Base-by-base conservation (phyloP, 2,888 invertebrate species). In the Drosophila histrio region DNA sequence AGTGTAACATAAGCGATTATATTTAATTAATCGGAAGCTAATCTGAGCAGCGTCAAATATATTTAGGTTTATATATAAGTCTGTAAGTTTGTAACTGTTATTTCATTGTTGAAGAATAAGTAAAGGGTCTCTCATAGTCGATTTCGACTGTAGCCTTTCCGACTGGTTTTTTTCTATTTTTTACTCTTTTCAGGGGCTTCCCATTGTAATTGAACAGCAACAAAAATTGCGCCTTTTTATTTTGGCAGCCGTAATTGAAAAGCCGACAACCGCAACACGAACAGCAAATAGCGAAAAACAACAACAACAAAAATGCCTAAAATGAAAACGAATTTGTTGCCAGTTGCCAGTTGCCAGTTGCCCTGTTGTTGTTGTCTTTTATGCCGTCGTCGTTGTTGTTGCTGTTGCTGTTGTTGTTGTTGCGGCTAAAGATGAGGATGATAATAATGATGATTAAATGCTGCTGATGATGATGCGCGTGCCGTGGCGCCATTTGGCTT, bases 381-480 rank as follows among this genome's bases (percentile, higher is more conserved):
- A n/a, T 26, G 24, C 11, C 19, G 22, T 13, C 24, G 22, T 34
- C n/a, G 30, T 21, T 32, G 43, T 9, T 24, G 19, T 26, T 50
- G 17, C 13, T 15, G 62, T 22, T 58, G 66, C 21, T 73, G 52
- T 32, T 43, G 53, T 26, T 36, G 17, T 13, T 28, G 50, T 15
- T 44, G 13, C 21, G 5, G 19, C 15, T 39, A n/a, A 56, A 38
- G 60, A 30, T 50, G 43, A 24, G 32, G 46, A 46, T 60, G 47
- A 44, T 56, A 24, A 46, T 47, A 24, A 65, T 64, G 78, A 70
- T 73, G 80, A 28, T 53, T 53, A 53, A 58, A 58, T 65, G 60
- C 39, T 60, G 77, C 39, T 60, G 77, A 64, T 86, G 81, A 81
- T 75, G 85, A 78, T 84, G 80, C 85, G 86, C 87, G 82, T 87